Conservation (phyloP, 2,113 vertebrate genomes). For the Xyliphius kryptos region DNA sequence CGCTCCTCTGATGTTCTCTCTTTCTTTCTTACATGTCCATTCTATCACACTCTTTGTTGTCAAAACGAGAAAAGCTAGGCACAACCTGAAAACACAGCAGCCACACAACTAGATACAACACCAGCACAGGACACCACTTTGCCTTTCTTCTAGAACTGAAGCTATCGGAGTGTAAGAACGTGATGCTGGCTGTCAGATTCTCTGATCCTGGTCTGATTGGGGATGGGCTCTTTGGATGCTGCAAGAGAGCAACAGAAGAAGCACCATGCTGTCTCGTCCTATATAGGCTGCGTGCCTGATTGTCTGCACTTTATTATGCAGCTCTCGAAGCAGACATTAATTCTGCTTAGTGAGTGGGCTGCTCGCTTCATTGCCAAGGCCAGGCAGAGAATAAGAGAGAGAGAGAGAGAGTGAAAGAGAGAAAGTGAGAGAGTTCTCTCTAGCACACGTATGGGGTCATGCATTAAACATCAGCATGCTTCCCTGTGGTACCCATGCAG, state of each 20-base stretch:
- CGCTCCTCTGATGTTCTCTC: slow-evolving; percentile 17
- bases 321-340: slow-evolving; percentile 36
- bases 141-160: slow-evolving; percentile 27
- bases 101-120: slow-evolving; percentile 25
- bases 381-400: slow-evolving; percentile 40
- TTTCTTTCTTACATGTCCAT: slow-evolving; percentile 17
- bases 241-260: slow-evolving; percentile 54
- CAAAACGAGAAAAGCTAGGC: slow-evolving; percentile 39
- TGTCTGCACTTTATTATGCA: slow-evolving; percentile 27
- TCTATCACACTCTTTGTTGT: slow-evolving; percentile 50
- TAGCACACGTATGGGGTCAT: slow-evolving; percentile 26
- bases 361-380: slow-evolving; percentile 52
- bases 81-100: slow-evolving; percentile 22
- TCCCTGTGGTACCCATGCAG: slow-evolving; percentile 29
- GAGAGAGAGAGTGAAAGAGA: slow-evolving; percentile 1
- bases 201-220: slow-evolving; percentile 50
- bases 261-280: slow-evolving; percentile 41
- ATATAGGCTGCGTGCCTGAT: slow-evolving; percentile 29
- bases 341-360: slow-evolving; percentile 9
- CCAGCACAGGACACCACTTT: slow-evolving; percentile 29
- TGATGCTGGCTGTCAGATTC: slow-evolving; percentile 16
- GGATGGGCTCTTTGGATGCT: not conserved
- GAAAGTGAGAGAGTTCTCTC: not conserved
- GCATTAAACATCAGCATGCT: slow-evolving; percentile 39
- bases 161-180: slow-evolving; percentile 24